Percentiles rank a stretch among this genome's conserved stretches.
These are phyloP conservation scores for Drosophila sechellia DNA, from an alignment of 1,140 invertebrate species.

Conservation along the genomic window DNA sequence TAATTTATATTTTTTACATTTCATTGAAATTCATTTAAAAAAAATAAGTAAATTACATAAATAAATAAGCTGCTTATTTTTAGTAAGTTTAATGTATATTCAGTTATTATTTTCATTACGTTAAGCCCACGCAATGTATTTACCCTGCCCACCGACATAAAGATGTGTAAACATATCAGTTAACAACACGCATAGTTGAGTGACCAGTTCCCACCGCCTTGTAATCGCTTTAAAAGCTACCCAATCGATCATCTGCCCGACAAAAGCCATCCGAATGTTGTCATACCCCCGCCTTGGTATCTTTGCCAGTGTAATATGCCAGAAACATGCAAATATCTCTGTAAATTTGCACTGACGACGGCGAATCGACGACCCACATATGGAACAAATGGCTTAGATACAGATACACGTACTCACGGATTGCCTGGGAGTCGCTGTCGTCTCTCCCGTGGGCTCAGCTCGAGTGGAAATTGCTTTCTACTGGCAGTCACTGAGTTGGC, in stretches of 20 bases:
- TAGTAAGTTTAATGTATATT: no score
- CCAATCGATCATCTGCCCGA: slow-evolving; percentile 45
- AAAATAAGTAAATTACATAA: no score
- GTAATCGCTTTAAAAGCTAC: slow-evolving; percentile 25
- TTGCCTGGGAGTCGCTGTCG: slow-evolving; percentile 26
- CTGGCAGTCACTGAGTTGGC: slow-evolving; percentile 66
- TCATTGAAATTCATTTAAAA: no score
- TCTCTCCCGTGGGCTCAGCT: slow-evolving; percentile 35
- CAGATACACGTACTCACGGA: slow-evolving; percentile 34
- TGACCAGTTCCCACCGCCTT: slow-evolving; percentile 16
- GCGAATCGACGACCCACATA: slow-evolving; percentile 46
- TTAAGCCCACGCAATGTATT: neutral
- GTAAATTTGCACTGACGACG: slow-evolving; percentile 34
- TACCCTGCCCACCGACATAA: neutral
- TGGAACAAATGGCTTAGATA: slow-evolving; percentile 47
- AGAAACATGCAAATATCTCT: slow-evolving; percentile 43
- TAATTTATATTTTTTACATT: no score
- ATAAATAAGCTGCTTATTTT: neutral
- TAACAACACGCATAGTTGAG: slow-evolving; percentile 14
- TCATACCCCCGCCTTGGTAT: slow-evolving; percentile 3
- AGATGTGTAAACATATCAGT: slow-evolving; percentile 20
- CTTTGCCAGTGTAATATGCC: slow-evolving; percentile 24
- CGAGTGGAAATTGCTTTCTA: slow-evolving; percentile 55
- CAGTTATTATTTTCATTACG: neutral
- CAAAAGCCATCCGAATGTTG: slow-evolving; percentile 26